phyloP scores from a whole-genome alignment of 2,888 invertebrate genomes.

The Elgonia sp. region DNA sequence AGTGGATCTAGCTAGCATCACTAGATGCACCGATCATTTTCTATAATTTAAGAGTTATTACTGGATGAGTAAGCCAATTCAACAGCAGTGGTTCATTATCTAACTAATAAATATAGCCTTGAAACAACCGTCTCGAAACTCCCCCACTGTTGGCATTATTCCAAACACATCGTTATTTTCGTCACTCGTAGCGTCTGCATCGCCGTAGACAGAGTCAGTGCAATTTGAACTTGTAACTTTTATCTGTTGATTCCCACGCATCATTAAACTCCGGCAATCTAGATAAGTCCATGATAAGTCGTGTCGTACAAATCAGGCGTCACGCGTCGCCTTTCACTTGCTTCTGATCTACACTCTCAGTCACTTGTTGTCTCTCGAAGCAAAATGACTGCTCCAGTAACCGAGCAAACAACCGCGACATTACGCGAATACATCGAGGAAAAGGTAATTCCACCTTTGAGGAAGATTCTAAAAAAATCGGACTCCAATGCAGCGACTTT shows the following conservation, averaged over 20 bases:
- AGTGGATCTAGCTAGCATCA: no score
- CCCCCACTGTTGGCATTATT: not conserved
- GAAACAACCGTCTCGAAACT: not conserved
- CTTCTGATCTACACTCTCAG: constrained; percentile 1
- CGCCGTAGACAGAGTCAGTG: not conserved
- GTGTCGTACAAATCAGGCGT: not conserved
- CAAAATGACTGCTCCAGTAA: constrained; percentile 37
- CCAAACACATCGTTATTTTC: not conserved
- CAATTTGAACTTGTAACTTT: not conserved
- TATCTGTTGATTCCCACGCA: constrained; percentile 2
- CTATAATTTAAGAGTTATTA: not conserved
- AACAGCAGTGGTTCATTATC: not conserved
- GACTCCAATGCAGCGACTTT: constrained; percentile 26
- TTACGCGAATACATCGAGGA: constrained; percentile 50
- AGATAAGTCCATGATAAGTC: no score
- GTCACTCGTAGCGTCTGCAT: constrained; percentile 7
- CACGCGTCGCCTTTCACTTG: constrained; percentile 32
- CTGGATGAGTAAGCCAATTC: not conserved
- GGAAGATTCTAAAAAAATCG: constrained; percentile 51
- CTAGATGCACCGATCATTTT: no score
- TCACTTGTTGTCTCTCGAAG: constrained; percentile 13
- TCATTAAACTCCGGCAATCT: constrained; percentile 23
- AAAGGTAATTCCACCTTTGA: constrained; percentile 55
- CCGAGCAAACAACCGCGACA: not conserved
- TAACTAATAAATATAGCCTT: constrained; percentile 27